These are phyloP conservation scores for Drosophila neonasuta DNA, from an alignment of 2,888 invertebrate genomes.

Conservation along the genomic window DNA sequence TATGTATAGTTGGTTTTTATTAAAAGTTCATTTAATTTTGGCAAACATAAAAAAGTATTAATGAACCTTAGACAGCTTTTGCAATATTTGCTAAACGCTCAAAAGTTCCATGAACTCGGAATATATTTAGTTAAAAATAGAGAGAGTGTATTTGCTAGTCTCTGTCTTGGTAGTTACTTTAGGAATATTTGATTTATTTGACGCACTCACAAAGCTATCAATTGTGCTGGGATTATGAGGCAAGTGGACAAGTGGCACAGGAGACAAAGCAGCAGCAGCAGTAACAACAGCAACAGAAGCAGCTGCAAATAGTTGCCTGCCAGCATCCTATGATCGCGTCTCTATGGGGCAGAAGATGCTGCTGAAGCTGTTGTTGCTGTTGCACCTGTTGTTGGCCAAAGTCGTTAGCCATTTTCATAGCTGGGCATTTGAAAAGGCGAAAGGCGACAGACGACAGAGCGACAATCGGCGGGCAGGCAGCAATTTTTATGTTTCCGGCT, in stretches of 20 bases:
- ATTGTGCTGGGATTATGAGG: conserved; percentile 35
- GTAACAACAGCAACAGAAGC: neutral
- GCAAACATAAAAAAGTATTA: no score
- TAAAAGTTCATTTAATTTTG: no score
- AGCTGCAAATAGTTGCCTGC: conserved; percentile 43
- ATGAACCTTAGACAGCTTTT: no score
- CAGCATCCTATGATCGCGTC: conserved; percentile 37
- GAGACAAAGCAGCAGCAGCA: neutral
- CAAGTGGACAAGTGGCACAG: conserved; percentile 3
- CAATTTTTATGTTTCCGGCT: conserved; percentile 77
- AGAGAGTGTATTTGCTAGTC: conserved; percentile 13
- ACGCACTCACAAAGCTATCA: conserved; percentile 25
- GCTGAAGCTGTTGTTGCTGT: conserved; percentile 18
- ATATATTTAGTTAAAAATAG: neutral
- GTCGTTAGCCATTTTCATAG: conserved; percentile 53
- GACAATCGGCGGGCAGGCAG: conserved; percentile 26
- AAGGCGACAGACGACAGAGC: no score
- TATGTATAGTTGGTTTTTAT: neutral
- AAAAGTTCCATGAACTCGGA: neutral
- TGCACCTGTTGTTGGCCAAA: conserved; percentile 60
- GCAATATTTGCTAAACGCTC: no score
- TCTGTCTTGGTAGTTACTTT: rapidly evolving
- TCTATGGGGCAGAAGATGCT: conserved; percentile 26
- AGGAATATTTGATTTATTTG: conserved; percentile 25
- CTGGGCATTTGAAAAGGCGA: conserved; percentile 51